phyloP scores from a whole-genome alignment of 2,888 invertebrate species.

The Napeogenes inachia region DNA sequence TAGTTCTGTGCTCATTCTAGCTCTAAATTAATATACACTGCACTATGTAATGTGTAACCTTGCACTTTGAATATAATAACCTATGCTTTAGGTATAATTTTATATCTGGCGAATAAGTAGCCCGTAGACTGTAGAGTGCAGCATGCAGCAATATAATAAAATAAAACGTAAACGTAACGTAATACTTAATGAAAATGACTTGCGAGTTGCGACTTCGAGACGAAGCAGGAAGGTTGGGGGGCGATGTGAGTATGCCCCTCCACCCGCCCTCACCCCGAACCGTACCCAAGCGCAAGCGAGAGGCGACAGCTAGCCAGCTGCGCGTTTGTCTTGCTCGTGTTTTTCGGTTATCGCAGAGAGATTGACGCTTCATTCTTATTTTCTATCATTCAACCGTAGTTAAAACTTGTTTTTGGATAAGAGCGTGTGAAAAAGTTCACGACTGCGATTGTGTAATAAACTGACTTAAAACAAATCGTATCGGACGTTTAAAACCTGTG shows the following conservation, averaged over 20 bases:
- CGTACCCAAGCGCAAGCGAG: slow-evolving; percentile 63
- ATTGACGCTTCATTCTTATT: slow-evolving; percentile 66
- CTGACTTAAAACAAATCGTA: slow-evolving; percentile 35
- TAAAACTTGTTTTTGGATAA: slow-evolving; percentile 51
- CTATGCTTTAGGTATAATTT: slow-evolving; percentile 24
- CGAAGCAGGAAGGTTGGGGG: slow-evolving; percentile 62
- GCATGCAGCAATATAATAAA: slow-evolving; percentile 49
- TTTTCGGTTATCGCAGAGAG: slow-evolving; percentile 71
- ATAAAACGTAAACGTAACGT: slow-evolving; percentile 59
- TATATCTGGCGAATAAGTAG: slow-evolving; percentile 30
- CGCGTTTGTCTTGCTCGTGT: slow-evolving; percentile 65
- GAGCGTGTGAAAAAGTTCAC: slow-evolving; percentile 49
- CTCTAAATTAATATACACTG: too few species aligned
- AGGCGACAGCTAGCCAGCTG: slow-evolving; percentile 62
- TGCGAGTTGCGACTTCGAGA: slow-evolving; percentile 41
- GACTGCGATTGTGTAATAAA: slow-evolving; percentile 40
- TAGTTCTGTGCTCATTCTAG: too few species aligned
- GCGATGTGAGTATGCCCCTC: slow-evolving; percentile 46
- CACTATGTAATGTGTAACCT: not conserved
- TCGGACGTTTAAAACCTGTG: slow-evolving; percentile 47
- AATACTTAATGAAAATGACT: slow-evolving; percentile 58
- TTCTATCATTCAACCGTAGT: slow-evolving; percentile 49
- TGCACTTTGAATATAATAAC: not conserved
- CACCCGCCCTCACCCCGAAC: slow-evolving; percentile 49
- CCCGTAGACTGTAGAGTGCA: slow-evolving; percentile 10